Conservation (phyloP, 1,140 invertebrate genomes). For the Drosophila busckii region DNA sequence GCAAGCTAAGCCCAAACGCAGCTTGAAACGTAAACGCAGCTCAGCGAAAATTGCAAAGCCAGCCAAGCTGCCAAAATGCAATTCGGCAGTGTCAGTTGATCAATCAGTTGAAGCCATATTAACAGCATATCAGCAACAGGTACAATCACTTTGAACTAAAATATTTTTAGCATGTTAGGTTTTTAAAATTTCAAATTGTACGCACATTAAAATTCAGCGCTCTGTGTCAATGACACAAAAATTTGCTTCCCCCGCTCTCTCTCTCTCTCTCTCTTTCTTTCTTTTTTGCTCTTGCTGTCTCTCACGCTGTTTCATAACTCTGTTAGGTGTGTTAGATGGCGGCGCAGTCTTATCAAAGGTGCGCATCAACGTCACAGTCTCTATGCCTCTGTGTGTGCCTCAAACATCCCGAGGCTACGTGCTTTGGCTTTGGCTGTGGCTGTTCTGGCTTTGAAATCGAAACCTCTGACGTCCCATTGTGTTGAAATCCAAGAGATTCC, state of each 20-base stretch:
- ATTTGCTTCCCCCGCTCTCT: not conserved
- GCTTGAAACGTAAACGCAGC: too few species aligned
- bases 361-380: conserved; percentile 64
- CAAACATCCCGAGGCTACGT: conserved; percentile 41
- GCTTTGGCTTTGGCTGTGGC: conserved; percentile 52
- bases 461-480: conserved; percentile 60
- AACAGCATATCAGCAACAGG: too few species aligned
- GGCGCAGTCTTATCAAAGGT: conserved; percentile 66
- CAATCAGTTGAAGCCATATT: too few species aligned
- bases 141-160: too few species aligned
- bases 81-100: too few species aligned
- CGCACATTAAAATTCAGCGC: too few species aligned
- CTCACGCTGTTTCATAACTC: conserved; percentile 40
- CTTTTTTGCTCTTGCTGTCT: not conserved
- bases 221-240: too few species aligned
- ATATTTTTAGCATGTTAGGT: too few species aligned
- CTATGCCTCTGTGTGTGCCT: conserved; percentile 4
- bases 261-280: conserved; percentile 5
- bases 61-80: too few species aligned
- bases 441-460: conserved; percentile 64
- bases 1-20: too few species aligned
- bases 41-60: too few species aligned
- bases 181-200: too few species aligned
- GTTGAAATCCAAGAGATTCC: conserved; percentile 63
- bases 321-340: conserved; percentile 40